Conservation (phyloP, 2,888 invertebrate genomes). For the Chrysolina oricalcia region DNA sequence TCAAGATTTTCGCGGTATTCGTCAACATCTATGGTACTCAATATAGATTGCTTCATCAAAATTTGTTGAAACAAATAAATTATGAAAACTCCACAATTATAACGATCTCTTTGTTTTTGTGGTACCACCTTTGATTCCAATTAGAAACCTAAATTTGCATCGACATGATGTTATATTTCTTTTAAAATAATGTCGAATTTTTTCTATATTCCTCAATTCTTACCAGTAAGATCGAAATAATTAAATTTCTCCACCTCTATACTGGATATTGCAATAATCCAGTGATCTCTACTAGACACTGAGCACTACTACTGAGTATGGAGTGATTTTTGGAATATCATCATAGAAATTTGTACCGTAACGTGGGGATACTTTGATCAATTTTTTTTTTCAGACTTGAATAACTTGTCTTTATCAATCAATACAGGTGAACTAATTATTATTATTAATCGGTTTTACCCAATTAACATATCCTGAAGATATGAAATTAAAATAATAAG, state of each 20-base stretch:
- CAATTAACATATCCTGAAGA: conserved; percentile 22
- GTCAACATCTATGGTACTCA: neutral
- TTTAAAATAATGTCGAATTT: neutral
- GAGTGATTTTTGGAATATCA: conserved; percentile 6
- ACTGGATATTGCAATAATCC: neutral
- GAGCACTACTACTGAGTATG: neutral
- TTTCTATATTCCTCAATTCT: neutral
- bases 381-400: conserved; percentile 31
- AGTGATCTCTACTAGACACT: neutral
- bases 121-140: neutral
- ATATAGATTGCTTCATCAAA: neutral
- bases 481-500: conserved; percentile 17
- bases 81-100: conserved; percentile 25
- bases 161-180: neutral
- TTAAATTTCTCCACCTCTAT: neutral
- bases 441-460: conserved; percentile 13
- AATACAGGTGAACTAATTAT: conserved; percentile 28
- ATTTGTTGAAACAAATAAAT: conserved; percentile 23
- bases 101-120: no score
- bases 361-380: conserved; percentile 6
- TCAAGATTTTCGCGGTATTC: neutral
- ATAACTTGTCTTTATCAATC: no score
- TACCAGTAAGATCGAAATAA: conserved; percentile 16
- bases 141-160: neutral
- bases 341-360: conserved; percentile 7